Evolutionary conservation across 2,797 vertebrate species (phyloP).

Genomic region (Ptychadena robeensis): DNA sequence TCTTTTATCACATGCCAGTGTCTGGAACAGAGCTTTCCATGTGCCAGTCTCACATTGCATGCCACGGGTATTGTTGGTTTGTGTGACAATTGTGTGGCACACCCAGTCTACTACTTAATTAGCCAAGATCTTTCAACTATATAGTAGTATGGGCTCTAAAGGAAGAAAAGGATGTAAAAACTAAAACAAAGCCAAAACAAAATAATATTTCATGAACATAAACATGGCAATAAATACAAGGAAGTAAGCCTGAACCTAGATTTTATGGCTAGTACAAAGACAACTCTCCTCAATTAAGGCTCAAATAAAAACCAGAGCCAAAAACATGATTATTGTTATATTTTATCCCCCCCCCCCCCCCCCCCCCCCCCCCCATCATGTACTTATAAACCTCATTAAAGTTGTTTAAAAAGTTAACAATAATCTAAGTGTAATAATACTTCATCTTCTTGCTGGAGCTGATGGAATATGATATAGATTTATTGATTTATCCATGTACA

Average conservation of each 20-base stretch:
- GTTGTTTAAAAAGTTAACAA: background rate
- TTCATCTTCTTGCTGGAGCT: too few relatives aligned
- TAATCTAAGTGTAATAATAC: too few relatives aligned
- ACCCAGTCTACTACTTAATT: slow-evolving; percentile 27
- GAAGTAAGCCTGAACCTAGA: background rate
- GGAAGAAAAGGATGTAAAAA: slow-evolving; percentile 24
- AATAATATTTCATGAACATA: slow-evolving; percentile 20
- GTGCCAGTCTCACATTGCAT: slow-evolving; percentile 12
- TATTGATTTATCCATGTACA: too few relatives aligned
- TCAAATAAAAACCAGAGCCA: background rate
- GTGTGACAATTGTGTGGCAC: slow-evolving; percentile 37
- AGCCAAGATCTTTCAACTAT: slow-evolving; percentile 29
- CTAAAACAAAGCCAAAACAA: slow-evolving; percentile 19
- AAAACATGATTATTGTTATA: background rate
- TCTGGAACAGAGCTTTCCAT: background rate
- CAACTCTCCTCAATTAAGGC: background rate
- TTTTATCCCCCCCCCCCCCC: background rate
- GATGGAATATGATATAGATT: too few relatives aligned
- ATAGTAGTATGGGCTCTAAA: slow-evolving; percentile 10
- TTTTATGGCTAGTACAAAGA: background rate
- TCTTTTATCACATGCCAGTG: background rate
- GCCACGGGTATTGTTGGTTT: background rate
- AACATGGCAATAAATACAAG: background rate
- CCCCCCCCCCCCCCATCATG: too few relatives aligned
- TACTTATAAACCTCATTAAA: background rate